Base-by-base conservation (phyloP, 2,797 vertebrate species). In the Chloroceryle inda region DNA sequence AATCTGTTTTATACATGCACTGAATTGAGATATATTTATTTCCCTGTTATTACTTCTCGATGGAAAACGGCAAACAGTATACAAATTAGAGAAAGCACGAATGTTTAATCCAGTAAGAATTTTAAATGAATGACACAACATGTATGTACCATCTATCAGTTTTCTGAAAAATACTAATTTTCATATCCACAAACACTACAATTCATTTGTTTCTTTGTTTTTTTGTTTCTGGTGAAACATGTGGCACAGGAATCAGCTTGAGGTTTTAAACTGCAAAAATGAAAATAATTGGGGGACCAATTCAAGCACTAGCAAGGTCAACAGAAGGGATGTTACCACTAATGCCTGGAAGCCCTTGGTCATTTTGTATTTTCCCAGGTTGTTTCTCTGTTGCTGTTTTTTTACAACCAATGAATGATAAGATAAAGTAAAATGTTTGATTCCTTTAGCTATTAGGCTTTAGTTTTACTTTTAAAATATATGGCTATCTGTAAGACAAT, bases 11-110 rank as follows among this genome's bases (percentile, higher is more conserved):
- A 73, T 24, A 67, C 12, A 83, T 53, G 31, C 27, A 40, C 58
- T 72, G 74, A 87, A 73, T 58, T 74, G 31, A 89, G 52, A 68
- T 80, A 24, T 92, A 92, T 83, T 93, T 94, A 68, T 93, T 95
- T 35, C 6, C n/a, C 16, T 93, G 44, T 77, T 95, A 50, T 68
- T 93, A 91, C 22, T 14, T 59, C 38, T 33, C 44, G 31, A 62
- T 40, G 4, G 23, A 86, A 91, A 85, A 72, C 19, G 19, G 17
- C 58, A 76, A 68, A 53, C 7, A n/a, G 16, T 61, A 47, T 55
- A 68, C 33, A 77, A 94, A 87, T 90, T 72, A 77, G 59, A 92
- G 23, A 16, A 85, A 85, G 9, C 38, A 83, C 64, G 52, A 81
- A 59, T 79, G 49, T 83, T 84, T 85, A 93, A 90, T 71, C 24